Base-by-base conservation (phyloP, 2,888 invertebrate species). In the Napeogenes inachia region DNA sequence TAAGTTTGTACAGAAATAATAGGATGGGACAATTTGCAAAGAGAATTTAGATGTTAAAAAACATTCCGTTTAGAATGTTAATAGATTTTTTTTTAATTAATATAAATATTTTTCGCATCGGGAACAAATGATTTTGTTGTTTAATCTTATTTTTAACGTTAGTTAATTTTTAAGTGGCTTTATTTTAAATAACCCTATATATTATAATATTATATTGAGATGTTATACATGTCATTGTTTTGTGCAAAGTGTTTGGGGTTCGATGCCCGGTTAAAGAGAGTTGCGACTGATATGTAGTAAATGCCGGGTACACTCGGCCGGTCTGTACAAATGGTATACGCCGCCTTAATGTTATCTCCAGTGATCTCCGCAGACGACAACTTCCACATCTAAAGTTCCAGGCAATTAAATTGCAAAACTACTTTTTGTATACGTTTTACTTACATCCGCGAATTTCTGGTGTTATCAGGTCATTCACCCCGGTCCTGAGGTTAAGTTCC, bases 21-120 rank as follows among this genome's bases (percentile, higher is more conserved):
- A 90, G 89, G 89, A 89, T 87, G 90, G 90, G 90, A 90, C 90
- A 87, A 83, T 85, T 89, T 90, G 90, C 90, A 90, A 90, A 90
- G 87, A 90, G 85, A 88, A 89, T 84, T 85, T 90, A 90, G 89
- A 80, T 90, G 84, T 85, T 87, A 88, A 84, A 76, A 65, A 84
- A 89, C 90, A 90, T 90, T 90, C 90, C 90, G 89, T 75, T 89
- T 90, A 90, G 90, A 89, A 90, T 90, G 90, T 90, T 90, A 89
- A 77, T 87, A 87, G 85, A 82, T 87, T 86, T 87, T 87, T 85
- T 85, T 81, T 82, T 75, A 76, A 61, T 68, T 69, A 67, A 79
- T 78, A 30, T 30, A 30, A 50, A 50, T 50, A 42, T 86, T 88
- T 85, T 89, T 87, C 81, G 79, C 84, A 85, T 89, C 80, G 89